phyloP scores from a whole-genome alignment of 2,888 invertebrate species.

The Pseudococcus longispinus region DNA sequence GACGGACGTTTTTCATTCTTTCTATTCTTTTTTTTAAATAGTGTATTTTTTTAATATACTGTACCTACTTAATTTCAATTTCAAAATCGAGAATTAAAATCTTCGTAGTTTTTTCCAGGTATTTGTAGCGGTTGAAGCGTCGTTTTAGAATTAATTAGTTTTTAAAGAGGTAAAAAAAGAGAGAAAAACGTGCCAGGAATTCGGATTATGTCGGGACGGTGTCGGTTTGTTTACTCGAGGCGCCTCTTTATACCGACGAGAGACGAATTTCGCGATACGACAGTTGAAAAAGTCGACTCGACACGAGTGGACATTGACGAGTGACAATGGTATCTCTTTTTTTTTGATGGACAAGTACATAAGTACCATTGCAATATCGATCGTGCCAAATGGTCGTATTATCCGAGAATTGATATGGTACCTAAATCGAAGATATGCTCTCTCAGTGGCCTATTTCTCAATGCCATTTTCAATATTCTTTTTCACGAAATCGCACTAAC shows the following conservation, averaged over 20 bases:
- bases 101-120: slow-evolving; percentile 21
- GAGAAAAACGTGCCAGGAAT: slow-evolving; percentile 6
- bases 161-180: neutral
- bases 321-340: neutral
- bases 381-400: neutral
- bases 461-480: neutral
- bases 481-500: neutral
- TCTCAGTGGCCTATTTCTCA: slow-evolving; percentile 21
- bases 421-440: neutral
- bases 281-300: neutral
- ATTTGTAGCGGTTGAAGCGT: slow-evolving; percentile 3
- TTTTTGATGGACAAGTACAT: neutral
- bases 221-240: neutral
- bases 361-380: neutral
- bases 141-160: slow-evolving; percentile 15
- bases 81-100: slow-evolving; percentile 14
- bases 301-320: slow-evolving; percentile 16
- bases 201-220: slow-evolving; percentile 2
- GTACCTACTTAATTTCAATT: slow-evolving; percentile 30
- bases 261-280: neutral
- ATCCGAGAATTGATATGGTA: neutral
- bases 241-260: neutral
- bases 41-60: neutral
- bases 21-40: neutral
- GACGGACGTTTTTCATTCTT: slow-evolving; percentile 49